Base-by-base conservation (phyloP, 2,797 vertebrate species). In the Malurus splendens region DNA sequence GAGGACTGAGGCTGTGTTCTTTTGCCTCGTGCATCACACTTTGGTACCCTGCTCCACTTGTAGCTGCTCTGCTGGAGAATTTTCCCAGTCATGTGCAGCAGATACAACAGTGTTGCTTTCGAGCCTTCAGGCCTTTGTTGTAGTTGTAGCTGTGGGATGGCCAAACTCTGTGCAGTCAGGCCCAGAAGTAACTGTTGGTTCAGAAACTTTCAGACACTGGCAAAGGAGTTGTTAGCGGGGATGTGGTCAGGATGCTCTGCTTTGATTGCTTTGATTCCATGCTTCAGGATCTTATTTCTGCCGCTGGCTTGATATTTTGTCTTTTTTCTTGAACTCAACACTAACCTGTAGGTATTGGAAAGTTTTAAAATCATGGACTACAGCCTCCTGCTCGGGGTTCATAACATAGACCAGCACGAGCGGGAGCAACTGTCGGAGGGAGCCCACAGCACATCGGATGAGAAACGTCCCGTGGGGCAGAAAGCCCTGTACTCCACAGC, bases 341-440 rank as follows among this genome's bases (percentile, higher is more conserved):
- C 36, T 73, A 51, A 55, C 25, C 33, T 82, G 18, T 81, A 96
- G 97, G 95, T 96, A 76, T 96, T 99, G 90, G 99, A 99, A 95
- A 99, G 99, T 92, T 99, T 99, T 95, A 99, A 99, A 97, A 99
- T 99, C 95, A 99, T 99, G 99, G 99, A 99, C 97, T 99, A 99
- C 97, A 99, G 99, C 94, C 97, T 99, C 73, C 97, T 99, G 93
- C 97, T 99, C 20, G 99, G 99, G 2, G 98, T 99, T 62, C 99
- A 99, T 96, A 99, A 99, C 96, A 98, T 99, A 22, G 99, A 99
- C 96, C 98, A 98, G 96, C 98, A 98, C 1, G 98, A 98, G 90
- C 97, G 98, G 6, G 99, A 99, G 96, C 97, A 97, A 66, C 98
- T 98, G 96, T 97, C 96, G 0, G 98, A 99, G 86, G 99, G 99